Conservation (phyloP, 2,888 invertebrate genomes). For the Hydropsyche betteni region DNA sequence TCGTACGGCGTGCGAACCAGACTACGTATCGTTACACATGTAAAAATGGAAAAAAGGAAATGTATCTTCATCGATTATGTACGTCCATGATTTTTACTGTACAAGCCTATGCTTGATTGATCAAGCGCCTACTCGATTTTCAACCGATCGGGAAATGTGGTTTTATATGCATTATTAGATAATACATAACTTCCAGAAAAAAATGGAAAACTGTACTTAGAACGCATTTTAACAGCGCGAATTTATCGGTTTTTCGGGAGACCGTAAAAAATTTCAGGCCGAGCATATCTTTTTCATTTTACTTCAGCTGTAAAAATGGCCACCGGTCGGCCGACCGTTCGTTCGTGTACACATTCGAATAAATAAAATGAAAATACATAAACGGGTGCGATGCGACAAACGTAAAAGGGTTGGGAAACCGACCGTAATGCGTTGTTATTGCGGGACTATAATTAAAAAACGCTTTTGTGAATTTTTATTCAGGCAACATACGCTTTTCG, state of each 20-base stretch:
- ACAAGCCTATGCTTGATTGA: too few relatives aligned
- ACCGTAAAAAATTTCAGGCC: slow-evolving; percentile 26
- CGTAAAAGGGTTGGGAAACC: slow-evolving; percentile 11
- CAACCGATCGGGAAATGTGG: too few relatives aligned
- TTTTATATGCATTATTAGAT: too few relatives aligned
- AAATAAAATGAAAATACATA: slow-evolving; percentile 24
- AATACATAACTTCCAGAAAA: too few relatives aligned
- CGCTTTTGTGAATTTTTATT: too few relatives aligned
- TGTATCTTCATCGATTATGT: too few relatives aligned
- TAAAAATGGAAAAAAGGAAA: background rate
- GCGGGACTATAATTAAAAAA: slow-evolving; percentile 12
- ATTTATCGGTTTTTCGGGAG: slow-evolving; percentile 27
- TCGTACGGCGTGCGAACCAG: slow-evolving; percentile 21
- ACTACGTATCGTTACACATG: slow-evolving; percentile 1
- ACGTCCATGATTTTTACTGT: too few relatives aligned
- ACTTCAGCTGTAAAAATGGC: slow-evolving; percentile 37
- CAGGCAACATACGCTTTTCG: too few relatives aligned
- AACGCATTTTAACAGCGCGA: slow-evolving; percentile 24
- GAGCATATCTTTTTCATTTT: slow-evolving; percentile 38
- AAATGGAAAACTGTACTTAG: background rate
- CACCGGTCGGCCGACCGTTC: slow-evolving; percentile 30
- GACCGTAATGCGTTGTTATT: slow-evolving; percentile 1
- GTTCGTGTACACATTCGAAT: slow-evolving; percentile 30
- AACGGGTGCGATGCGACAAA: slow-evolving; percentile 15
- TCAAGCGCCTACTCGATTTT: too few relatives aligned